Percentiles rank a stretch among this genome's conserved stretches.
Evolutionary conservation across 1,140 invertebrate genomes (phyloP).

Genomic region (Conus ventricosus): DNA sequence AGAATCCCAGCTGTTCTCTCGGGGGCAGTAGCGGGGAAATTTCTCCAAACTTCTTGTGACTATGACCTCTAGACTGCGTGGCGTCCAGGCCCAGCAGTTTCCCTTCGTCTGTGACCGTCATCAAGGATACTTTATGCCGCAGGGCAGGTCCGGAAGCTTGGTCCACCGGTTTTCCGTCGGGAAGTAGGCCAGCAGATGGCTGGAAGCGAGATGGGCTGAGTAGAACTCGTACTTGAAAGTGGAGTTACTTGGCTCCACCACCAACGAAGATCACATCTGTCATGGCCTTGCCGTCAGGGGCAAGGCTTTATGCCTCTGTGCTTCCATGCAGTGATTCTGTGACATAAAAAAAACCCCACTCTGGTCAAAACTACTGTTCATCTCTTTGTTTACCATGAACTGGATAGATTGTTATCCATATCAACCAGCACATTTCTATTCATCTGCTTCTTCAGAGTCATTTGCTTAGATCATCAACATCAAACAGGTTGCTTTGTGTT

Average conservation of each 20-base stretch:
- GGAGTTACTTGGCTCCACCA: slow-evolving; percentile 49
- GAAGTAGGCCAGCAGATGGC: slow-evolving; percentile 58
- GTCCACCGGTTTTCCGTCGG: slow-evolving; percentile 62
- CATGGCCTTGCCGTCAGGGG: slow-evolving; percentile 38
- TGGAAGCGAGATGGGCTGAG: neutral
- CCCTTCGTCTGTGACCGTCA: slow-evolving; percentile 45
- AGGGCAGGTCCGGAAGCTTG: slow-evolving; percentile 59
- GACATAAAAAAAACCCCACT: neutral
- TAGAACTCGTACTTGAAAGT: slow-evolving; percentile 4
- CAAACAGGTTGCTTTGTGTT: too few relatives aligned
- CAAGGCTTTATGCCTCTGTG: slow-evolving; percentile 24
- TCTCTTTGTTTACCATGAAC: too few relatives aligned
- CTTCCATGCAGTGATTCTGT: neutral
- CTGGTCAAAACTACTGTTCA: too few relatives aligned
- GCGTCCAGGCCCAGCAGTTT: slow-evolving; percentile 55
- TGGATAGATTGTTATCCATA: too few relatives aligned
- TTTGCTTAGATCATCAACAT: too few relatives aligned
- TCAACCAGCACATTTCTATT: too few relatives aligned
- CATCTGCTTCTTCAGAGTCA: too few relatives aligned
- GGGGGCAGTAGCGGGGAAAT: neutral
- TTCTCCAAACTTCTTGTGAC: neutral
- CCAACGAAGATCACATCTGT: slow-evolving; percentile 60
- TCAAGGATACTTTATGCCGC: slow-evolving; percentile 50
- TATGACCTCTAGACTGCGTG: neutral
- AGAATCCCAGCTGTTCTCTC: neutral